Evolutionary conservation across 2,888 invertebrate species (phyloP), one percentile per base, ranked within the genome.

Genomic region (Epirrita christyi): DNA sequence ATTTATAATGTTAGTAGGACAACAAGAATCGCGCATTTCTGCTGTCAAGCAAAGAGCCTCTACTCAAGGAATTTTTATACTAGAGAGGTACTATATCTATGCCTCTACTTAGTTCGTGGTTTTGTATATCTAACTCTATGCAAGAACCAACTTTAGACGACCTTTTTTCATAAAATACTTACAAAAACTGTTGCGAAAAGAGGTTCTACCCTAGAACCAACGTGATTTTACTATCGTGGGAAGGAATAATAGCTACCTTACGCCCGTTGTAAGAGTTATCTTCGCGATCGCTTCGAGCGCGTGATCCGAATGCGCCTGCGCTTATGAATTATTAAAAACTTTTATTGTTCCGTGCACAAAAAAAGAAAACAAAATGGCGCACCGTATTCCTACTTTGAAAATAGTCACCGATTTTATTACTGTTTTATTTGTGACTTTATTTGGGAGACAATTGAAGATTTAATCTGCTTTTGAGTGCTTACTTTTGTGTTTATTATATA

Each of bases 301-400:
- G 88, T 87, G 88, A 87, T 66, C 66, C 75, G 88, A 78, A 81
- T 85, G 80, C 83, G 75, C 79, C 61, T 63, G 70, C 8, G 57
- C 88, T 87, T 89, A 91, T 91, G 89, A 89, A 91, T 91, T 89
- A 91, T 91, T 89, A 79, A 89, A 63, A 80, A 80, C 81, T 83
- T 88, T 88, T 91, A 90, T 90, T 90, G 90, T 89, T 78, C 74
- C 71, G 68, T 70, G 78, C 79, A 83, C 87, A 88, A 88, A 88
- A 83, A 77, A 73, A 61, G 68, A 78, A 48, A 75, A 78, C 77
- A 80, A 83, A 80, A 80, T 73, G 70, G 73, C 71, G 64, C 72
- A 69, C 76, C 77, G 48, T 64, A 76, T 79, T 81, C 88, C 89
- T 90, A 89, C 88, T 89, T 86, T 70, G 83, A 84, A 85, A 87